phyloP scores from a whole-genome alignment of 2,797 vertebrate genomes.

The Apodemus agrarius region DNA sequence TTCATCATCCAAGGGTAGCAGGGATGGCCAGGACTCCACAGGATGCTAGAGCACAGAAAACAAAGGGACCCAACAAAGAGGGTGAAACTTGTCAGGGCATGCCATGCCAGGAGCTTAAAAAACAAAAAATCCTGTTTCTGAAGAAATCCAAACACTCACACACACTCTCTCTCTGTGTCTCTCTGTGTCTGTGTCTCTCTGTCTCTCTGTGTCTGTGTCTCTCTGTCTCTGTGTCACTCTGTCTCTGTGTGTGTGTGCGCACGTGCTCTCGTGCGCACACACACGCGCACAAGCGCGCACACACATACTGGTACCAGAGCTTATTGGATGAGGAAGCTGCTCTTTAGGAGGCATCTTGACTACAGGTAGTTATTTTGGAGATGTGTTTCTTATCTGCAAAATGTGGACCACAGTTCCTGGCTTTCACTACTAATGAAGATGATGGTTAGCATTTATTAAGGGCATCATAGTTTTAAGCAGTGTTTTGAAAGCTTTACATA shows the following conservation, averaged over 20 bases:
- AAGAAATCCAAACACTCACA: neutral
- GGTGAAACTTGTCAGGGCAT: neutral
- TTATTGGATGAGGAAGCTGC: constrained; percentile 16
- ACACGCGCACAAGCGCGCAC: too few species aligned
- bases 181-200: neutral
- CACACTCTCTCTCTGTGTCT: neutral
- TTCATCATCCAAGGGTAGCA: neutral
- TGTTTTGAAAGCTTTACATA: constrained; percentile 47
- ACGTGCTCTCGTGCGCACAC: fast-evolving
- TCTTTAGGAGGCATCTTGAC: constrained; percentile 19
- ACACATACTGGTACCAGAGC: neutral
- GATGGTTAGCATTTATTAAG: constrained; percentile 34
- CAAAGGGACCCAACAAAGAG: constrained; percentile 30
- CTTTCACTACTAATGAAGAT: neutral
- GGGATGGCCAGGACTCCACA: constrained; percentile 23
- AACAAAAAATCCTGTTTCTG: constrained; percentile 62
- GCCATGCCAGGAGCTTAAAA: constrained; percentile 13
- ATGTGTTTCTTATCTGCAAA: constrained; percentile 38
- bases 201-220: neutral
- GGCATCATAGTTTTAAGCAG: constrained; percentile 17
- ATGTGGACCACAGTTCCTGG: neutral
- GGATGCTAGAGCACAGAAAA: constrained; percentile 61
- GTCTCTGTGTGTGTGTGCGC: neutral
- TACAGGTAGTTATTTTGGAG: constrained; percentile 25
- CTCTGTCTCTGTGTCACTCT: neutral